These are phyloP conservation scores for Thaumetopoea pityocampa DNA, from an alignment of 1,140 invertebrate species.

Conservation along the genomic window DNA sequence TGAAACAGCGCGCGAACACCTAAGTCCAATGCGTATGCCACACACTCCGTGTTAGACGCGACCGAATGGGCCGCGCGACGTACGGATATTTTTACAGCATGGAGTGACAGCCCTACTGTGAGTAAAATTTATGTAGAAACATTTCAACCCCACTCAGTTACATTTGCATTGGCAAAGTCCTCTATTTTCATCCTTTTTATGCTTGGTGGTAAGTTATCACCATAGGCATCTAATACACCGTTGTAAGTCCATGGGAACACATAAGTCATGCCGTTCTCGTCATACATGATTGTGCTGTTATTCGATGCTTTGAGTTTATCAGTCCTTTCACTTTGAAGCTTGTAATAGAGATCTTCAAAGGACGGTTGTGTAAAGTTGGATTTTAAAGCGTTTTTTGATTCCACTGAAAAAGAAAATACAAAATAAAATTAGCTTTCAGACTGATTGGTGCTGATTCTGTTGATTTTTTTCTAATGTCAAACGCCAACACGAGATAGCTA, in stretches of 20 bases:
- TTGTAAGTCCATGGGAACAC: conserved; percentile 76
- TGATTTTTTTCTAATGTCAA: too few species aligned
- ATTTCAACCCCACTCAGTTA: conserved; percentile 76
- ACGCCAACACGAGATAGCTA: too few species aligned
- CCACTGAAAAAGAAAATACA: conserved; percentile 51
- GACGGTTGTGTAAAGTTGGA: conserved; percentile 41
- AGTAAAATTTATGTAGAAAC: too few species aligned
- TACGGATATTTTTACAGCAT: too few species aligned
- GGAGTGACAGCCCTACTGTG: too few species aligned
- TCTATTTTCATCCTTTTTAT: conserved; percentile 74
- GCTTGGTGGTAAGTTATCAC: conserved; percentile 77
- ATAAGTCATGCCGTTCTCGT: conserved; percentile 57
- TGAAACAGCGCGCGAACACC: too few species aligned
- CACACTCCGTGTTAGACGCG: too few species aligned
- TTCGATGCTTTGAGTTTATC: conserved; percentile 19
- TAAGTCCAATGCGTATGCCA: too few species aligned
- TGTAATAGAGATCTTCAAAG: conserved; percentile 67
- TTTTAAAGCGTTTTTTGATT: conserved; percentile 36
- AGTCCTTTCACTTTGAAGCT: conserved; percentile 55
- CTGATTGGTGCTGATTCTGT: too few species aligned
- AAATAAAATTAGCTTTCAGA: too few species aligned
- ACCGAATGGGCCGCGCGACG: too few species aligned
- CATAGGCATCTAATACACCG: conserved; percentile 59
- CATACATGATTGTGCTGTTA: conserved; percentile 42
- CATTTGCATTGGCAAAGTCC: conserved; percentile 67